phyloP scores from a whole-genome alignment of 2,888 invertebrate species.

The Brachyptera risi region DNA sequence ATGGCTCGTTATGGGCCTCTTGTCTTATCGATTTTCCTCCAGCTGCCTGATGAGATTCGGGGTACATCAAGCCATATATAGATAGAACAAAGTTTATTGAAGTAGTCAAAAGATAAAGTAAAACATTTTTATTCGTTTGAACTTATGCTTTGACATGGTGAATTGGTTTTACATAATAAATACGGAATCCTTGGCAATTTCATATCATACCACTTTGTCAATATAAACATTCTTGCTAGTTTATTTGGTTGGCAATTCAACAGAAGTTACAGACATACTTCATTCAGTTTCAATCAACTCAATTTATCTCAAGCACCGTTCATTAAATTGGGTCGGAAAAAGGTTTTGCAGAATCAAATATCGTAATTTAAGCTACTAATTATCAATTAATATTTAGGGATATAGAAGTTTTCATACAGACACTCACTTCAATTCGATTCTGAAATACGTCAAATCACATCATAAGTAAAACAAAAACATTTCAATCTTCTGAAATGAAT shows the following conservation, averaged over 20 bases:
- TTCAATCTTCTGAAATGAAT: too few relatives aligned
- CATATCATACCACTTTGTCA: too few relatives aligned
- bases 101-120: background rate
- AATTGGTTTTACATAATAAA: conserved; percentile 14
- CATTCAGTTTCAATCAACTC: background rate
- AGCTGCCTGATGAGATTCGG: background rate
- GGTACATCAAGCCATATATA: too few relatives aligned
- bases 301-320: background rate
- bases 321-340: background rate
- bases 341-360: background rate
- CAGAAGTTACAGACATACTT: too few relatives aligned
- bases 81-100: conserved; percentile 3
- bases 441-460: too few relatives aligned
- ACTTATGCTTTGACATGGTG: conserved; percentile 8
- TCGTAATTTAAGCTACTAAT: too few relatives aligned
- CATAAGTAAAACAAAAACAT: too few relatives aligned
- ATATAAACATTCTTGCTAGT: background rate
- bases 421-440: too few relatives aligned
- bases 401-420: too few relatives aligned
- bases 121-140: conserved; percentile 12
- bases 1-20: background rate
- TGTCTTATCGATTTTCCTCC: conserved; percentile 5
- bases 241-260: background rate
- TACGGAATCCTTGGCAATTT: too few relatives aligned
- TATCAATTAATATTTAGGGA: too few relatives aligned